phyloP scores from a whole-genome alignment of 2,797 vertebrate genomes.

The Novumbra hubbsi region DNA sequence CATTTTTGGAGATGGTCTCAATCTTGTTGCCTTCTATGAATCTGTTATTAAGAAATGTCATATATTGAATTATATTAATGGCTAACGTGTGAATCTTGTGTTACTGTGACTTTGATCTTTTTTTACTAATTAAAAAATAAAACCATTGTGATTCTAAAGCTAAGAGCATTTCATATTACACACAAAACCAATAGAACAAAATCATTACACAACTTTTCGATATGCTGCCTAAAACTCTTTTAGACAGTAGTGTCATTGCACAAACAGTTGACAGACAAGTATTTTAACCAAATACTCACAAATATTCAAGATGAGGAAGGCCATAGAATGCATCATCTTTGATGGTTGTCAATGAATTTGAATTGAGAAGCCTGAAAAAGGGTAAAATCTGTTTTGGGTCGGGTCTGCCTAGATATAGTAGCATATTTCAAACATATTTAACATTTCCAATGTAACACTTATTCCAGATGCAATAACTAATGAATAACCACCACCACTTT shows the following conservation, averaged over 20 bases:
- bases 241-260: background rate
- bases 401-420: background rate
- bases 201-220: background rate
- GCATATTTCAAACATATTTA: background rate
- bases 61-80: background rate
- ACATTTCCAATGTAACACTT: background rate
- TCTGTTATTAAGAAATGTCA: constrained; percentile 62
- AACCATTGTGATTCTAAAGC: background rate
- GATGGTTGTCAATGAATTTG: constrained; percentile 91
- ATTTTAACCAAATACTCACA: constrained; percentile 79
- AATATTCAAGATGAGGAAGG: constrained; percentile 93
- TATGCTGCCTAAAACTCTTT: background rate
- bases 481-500: background rate
- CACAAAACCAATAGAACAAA: background rate
- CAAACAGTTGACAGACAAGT: background rate
- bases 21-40: constrained; percentile 98
- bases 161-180: background rate
- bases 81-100: background rate
- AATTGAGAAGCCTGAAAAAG: constrained; percentile 86
- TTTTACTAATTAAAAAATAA: background rate
- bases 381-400: background rate
- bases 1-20: constrained; percentile 87
- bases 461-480: background rate
- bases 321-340: constrained; percentile 93
- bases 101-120: background rate